Evolutionary conservation across 1,140 invertebrate genomes (phyloP).

Genomic region (Brachionus koreanus): DNA sequence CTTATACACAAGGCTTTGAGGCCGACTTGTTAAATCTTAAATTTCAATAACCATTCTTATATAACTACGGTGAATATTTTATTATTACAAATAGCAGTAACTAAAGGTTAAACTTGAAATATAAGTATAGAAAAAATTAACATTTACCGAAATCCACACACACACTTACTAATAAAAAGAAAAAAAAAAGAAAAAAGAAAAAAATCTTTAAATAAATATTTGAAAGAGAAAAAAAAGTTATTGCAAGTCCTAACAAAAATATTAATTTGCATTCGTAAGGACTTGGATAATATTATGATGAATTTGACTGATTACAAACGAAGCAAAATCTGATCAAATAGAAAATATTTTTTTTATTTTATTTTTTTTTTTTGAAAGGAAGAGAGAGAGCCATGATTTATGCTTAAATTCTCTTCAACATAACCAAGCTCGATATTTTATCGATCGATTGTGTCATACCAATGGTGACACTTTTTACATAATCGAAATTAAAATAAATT

Average conservation of each 20-base stretch:
- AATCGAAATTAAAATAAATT: constrained; percentile 38
- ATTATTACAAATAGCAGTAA: constrained; percentile 31
- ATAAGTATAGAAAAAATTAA: constrained; percentile 33
- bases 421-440: constrained; percentile 6
- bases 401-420: neutral
- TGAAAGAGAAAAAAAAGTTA: neutral
- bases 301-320: constrained; percentile 33
- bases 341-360: constrained; percentile 4
- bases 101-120: constrained; percentile 39
- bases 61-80: constrained; percentile 12
- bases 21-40: constrained; percentile 25
- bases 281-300: constrained; percentile 24
- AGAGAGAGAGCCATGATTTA: constrained; percentile 36
- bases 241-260: constrained; percentile 2
- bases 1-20: neutral
- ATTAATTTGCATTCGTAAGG: constrained; percentile 23
- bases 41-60: constrained; percentile 39
- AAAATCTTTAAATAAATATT: constrained; percentile 34
- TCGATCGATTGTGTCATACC: constrained; percentile 35
- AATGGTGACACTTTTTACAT: constrained; percentile 34
- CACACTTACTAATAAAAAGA: neutral
- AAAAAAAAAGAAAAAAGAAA: neutral
- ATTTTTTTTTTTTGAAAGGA: neutral
- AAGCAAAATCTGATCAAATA: constrained; percentile 30
- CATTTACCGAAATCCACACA: neutral